Base-by-base conservation (phyloP, 2,888 invertebrate genomes). In the Drosophila mayaguana region DNA sequence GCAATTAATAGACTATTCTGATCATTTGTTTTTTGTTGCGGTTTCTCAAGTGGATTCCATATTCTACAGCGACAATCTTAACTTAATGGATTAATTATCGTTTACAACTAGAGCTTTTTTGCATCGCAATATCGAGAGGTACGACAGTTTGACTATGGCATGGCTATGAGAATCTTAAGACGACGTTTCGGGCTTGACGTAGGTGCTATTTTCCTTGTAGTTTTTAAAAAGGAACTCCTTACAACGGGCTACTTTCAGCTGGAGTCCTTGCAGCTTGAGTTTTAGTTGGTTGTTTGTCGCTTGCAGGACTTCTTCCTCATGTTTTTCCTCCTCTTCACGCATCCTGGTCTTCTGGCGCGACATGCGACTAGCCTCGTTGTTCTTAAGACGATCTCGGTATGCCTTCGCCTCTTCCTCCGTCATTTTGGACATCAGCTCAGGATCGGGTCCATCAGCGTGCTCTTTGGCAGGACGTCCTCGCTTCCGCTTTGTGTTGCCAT, bases 321-420 rank as follows among this genome's bases (percentile, higher is more conserved):
- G 34, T 43, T 79, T 78, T 56, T 92, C 83, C 4, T 67, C 80
- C 38, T 79, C 83, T 60, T 91, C 92, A 57, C 91, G 91, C 36
- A 80, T 64, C 57, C 91, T 92, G 60, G 92, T 91, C 85, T 92
- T 92, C 42, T 80, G 69, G 28, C 92, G 91, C 1, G 92, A 92
- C 5, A 91, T 68, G 18, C 92, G 91, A 43, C 92, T 92, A 20
- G 92, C 92, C 65, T 92, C 92, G 59, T 92, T 92, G 66, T 92
- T 92, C 71, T 91, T 92, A n/a, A 90, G 77, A 14, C 92, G 87
- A 75, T 92, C 92, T 55, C 81, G 78, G 36, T 88, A 77, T 3
- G 72, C 75, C 61, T 92, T 92, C 8, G 81, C 80, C 48, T 91
- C 90, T 1, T 74, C 82, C 7, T 88, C 88, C 16, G 66, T 71